Percentiles rank a stretch among this genome's conserved stretches.
Evolutionary conservation across 2,888 invertebrate genomes (phyloP).

Genomic region (Chorisops tibialis): DNA sequence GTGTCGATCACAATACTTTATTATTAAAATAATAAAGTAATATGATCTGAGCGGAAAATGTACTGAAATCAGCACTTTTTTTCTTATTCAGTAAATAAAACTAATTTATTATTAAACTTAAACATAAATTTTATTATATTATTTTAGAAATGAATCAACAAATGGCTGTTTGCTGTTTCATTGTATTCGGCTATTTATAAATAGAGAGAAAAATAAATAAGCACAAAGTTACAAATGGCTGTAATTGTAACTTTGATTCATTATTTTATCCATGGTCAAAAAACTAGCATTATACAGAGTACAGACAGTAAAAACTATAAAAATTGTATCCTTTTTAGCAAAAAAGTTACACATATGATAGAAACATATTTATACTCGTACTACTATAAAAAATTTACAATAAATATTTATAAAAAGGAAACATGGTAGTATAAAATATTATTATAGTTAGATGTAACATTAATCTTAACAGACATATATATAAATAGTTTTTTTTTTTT

Average conservation of each 20-base stretch:
- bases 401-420: constrained; percentile 17
- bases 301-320: background rate
- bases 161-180: constrained; percentile 27
- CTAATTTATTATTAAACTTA: background rate
- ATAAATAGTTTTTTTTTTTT: constrained; percentile 8
- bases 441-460: constrained; percentile 9
- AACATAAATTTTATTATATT: constrained; percentile 3
- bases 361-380: background rate
- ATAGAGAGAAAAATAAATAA: background rate
- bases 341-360: background rate
- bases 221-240: constrained; percentile 24
- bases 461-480: constrained; percentile 8
- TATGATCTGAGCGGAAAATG: no score
- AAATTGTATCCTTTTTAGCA: background rate
- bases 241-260: constrained; percentile 10
- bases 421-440: constrained; percentile 23
- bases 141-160: constrained; percentile 17
- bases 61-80: no score
- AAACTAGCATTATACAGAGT: constrained; percentile 30
- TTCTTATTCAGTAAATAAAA: no score
- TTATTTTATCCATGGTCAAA: constrained; percentile 17
- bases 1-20: no score
- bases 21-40: no score
- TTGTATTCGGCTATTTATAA: constrained; percentile 1
- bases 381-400: background rate